Conservation (phyloP, 2,888 invertebrate genomes). For the Ochropleura leucogaster region DNA sequence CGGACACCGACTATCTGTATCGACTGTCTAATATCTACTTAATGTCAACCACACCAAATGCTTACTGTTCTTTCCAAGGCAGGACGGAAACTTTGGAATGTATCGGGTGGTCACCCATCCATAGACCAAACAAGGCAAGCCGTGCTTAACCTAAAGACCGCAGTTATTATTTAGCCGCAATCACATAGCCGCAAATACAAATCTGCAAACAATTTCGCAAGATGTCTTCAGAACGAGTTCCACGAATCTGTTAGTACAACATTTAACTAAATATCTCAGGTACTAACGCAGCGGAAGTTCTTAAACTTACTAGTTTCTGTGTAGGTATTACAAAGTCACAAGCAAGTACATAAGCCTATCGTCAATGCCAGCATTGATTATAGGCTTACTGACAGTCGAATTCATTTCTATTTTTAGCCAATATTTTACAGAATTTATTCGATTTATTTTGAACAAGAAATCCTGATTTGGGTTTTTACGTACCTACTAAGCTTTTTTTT, state of each 20-base stretch:
- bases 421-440: background rate
- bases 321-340: conserved; percentile 3
- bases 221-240: conserved; percentile 31
- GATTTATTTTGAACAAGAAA: background rate
- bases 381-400: background rate
- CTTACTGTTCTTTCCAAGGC: no score
- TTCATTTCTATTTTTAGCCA: background rate
- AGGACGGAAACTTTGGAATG: no score
- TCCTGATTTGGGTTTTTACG: background rate
- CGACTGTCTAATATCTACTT: no score
- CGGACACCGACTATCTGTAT: no score
- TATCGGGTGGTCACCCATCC: no score
- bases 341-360: background rate
- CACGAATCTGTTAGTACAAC: conserved; percentile 18
- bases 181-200: background rate
- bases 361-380: background rate
- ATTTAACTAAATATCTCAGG: conserved; percentile 19
- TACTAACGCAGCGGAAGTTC: conserved; percentile 43
- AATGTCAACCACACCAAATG: no score
- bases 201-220: conserved; percentile 24
- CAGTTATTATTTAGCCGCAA: no score
- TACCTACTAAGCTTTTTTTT: no score
- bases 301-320: conserved; percentile 15
- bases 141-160: no score
- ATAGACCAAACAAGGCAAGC: no score